Evolutionary conservation across 2,888 invertebrate species (phyloP), one percentile per base, ranked within the genome.

Genomic region (Panorpa germanica): DNA sequence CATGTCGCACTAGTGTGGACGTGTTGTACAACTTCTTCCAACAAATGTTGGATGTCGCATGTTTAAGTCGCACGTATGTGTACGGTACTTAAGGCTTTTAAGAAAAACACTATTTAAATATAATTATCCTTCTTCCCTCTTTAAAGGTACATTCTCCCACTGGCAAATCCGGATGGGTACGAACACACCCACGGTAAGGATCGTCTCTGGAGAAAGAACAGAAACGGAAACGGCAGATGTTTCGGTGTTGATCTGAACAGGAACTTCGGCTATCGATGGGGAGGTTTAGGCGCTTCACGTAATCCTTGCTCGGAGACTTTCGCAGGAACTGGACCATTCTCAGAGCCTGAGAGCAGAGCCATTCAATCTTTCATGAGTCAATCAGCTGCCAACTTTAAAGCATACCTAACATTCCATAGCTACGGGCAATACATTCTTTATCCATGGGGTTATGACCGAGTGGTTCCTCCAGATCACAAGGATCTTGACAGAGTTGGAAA

Each of bases 231-330:
- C 1, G 70, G 69, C 24, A 63, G 68, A 10, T 82, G 83, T 42
- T 54, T 67, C 1, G 85, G 85, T 1, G 72, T 74, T 0, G 85
- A 86, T 50, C 63, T 85, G 2, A 85, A 85, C 47, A 67, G 90
- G 36, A 90, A 90, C 52, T 90, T 81, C 47, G 81, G 81, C 58
- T 78, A 75, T 43, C 70, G 77, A 29, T 91, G 85, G 85, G 83
- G 80, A 23, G 78, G 81, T 31, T 65, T 71, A 43, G 90, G 90
- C 1, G 74, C 83, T 2, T 83, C 85, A 10, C 70, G 65, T 24
- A 71, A 81, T 46, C 80, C 82, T 1, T 88, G 88, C 41, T 65
- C 70, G 12, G 80, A 86, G 41, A 81, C 74, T 14, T 90, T 67
- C 46, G 69, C 78, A 23, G 91, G 91, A 9, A 55, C 66, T 1